Evolutionary conservation across 2,113 vertebrate genomes (phyloP), one percentile per base, ranked within the genome.

Genomic region (Psilopogon haemacephalus): DNA sequence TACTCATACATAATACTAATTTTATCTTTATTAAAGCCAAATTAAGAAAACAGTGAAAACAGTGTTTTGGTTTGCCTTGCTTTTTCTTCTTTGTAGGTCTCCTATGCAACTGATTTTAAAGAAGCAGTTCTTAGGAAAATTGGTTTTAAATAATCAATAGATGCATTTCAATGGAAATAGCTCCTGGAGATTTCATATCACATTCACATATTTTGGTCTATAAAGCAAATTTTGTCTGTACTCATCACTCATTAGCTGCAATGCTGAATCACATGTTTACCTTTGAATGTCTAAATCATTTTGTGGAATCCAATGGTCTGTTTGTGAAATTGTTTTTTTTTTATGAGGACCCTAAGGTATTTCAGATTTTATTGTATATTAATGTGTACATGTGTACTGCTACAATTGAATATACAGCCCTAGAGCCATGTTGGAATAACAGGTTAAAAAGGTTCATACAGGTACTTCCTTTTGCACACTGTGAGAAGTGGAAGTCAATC

Each of bases 1-100:
- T 93, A 87, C 67, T 82, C 84, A 80, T 92, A 89, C 1, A 8
- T 94, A 91, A 89, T 87, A 83, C 20, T 85, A 85, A 94, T 93
- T 73, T 94, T 75, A 62, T 75, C 28, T 84, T 88, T 86, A 46
- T 80, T 67, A 79, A 89, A 90, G 7, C 27, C 37, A 87, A 80
- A 80, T 60, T 32, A 83, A 91, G 55, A 94, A 95, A 79, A 85
- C 42, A 79, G 9, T 76, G 33, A 63, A 95, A 72, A 40, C 1
- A 20, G 3, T 44, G 4, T 6, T 81, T 77, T 48, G 2, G 2
- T 71, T 87, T 68, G 5, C 0, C 78, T 71, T 85, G 4, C 2
- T 58, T 70, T 83, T 76, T 65, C 20, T 13, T 4, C 58, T 78
- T 4, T 15, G 8, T 59, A 65, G 16, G 20, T 52, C 44, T 78